A percentile compares a stretch with the other conserved stretches of the same genome.
Conservation (phyloP, 2,888 invertebrate species). For the Perizoma affinitatum region DNA sequence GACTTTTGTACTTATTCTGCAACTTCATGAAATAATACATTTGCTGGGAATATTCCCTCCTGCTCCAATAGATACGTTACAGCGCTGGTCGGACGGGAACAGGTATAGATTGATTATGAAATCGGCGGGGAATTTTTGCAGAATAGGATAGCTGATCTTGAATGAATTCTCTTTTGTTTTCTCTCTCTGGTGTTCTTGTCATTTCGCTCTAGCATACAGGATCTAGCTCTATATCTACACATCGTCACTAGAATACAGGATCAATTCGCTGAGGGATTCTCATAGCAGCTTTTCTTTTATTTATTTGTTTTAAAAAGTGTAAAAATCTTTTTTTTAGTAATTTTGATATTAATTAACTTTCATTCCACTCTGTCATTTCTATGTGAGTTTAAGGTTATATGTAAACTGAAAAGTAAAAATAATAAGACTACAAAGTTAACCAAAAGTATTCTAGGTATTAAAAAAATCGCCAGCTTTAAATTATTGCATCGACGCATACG, state of each 20-base stretch:
- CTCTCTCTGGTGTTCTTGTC: conserved; percentile 65
- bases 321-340: too few relatives aligned
- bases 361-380: too few relatives aligned
- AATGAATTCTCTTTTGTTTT: conserved; percentile 76
- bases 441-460: too few relatives aligned
- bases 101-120: conserved; percentile 62
- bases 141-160: conserved; percentile 72
- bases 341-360: too few relatives aligned
- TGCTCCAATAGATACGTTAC: conserved; percentile 44
- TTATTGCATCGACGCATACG: too few relatives aligned
- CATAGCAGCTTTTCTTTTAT: conserved; percentile 34
- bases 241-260: conserved; percentile 73
- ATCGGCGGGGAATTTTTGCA: conserved; percentile 62
- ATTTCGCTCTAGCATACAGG: conserved; percentile 69
- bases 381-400: too few relatives aligned
- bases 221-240: conserved; percentile 61
- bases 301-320: neutral
- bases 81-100: conserved; percentile 51
- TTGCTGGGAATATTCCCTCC: conserved; percentile 46
- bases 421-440: too few relatives aligned
- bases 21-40: conserved; percentile 58
- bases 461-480: too few relatives aligned
- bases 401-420: too few relatives aligned
- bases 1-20: conserved; percentile 72
- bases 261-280: conserved; percentile 74